phyloP scores from a whole-genome alignment of 2,113 vertebrate genomes.

The Xenopus laevis region DNA sequence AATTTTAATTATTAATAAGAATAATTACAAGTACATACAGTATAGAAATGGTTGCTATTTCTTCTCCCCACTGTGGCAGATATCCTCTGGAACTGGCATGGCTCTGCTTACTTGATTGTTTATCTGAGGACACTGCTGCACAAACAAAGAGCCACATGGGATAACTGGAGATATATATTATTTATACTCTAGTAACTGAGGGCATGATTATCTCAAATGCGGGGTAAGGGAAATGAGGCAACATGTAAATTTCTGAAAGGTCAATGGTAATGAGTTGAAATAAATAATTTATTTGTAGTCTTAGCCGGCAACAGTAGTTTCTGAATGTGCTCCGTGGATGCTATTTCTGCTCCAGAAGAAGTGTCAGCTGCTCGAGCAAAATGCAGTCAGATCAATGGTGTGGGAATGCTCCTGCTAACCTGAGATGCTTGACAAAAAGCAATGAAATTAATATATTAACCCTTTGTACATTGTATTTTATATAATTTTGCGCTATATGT shows the following conservation, averaged over 20 bases:
- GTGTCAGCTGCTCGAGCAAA: not conserved
- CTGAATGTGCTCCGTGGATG: slow-evolving; percentile 14
- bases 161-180: slow-evolving; percentile 42
- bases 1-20: too few species aligned
- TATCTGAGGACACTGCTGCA: slow-evolving; percentile 42
- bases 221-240: slow-evolving; percentile 44
- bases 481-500: too few species aligned
- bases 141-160: slow-evolving; percentile 40
- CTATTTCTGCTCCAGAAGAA: slow-evolving; percentile 9
- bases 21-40: too few species aligned
- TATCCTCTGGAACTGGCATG: slow-evolving; percentile 2
- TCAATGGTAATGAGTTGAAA: slow-evolving; percentile 44
- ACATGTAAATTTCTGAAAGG: slow-evolving; percentile 45
- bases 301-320: slow-evolving; percentile 34
- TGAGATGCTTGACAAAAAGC: too few species aligned
- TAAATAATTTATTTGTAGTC: slow-evolving; percentile 44
- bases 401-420: too few species aligned
- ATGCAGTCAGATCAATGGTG: not conserved
- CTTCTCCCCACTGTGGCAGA: not conserved
- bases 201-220: slow-evolving; percentile 45
- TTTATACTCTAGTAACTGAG: slow-evolving; percentile 42
- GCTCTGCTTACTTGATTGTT: slow-evolving; percentile 35
- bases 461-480: too few species aligned
- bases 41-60: slow-evolving; percentile 5
- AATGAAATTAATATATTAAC: too few species aligned